Base-by-base conservation (phyloP, 37 sponge, comb jelly and placozoan genomes). In the Bolinopsis microptera region DNA sequence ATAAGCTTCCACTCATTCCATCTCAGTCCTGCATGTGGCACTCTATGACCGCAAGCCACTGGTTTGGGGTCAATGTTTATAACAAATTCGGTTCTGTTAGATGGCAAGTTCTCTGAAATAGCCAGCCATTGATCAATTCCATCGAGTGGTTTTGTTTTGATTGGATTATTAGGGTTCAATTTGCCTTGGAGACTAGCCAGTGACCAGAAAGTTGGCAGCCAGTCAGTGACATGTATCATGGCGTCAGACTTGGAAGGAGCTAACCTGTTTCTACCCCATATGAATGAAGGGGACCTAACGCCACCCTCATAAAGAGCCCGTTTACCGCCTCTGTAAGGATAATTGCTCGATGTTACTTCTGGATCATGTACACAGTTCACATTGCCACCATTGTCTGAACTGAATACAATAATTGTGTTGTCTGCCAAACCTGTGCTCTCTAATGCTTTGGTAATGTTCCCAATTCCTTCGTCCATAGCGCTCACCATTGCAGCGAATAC, bases 21-120 rank as follows among this genome's bases (percentile, higher is more conserved):
- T 32, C 83, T 18, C 8, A 82, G 13, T 21, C 83, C 83, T 8
- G 38, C 83, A 82, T 82, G 83, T 30, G 83, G 83, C 13, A 82
- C 83, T 35, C 30, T 33, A 36, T 82, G 83, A 8, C 83, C 83
- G 31, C 83, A 82, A 18, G 38, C 38, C 35, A 82, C 37, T 82
- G 83, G 83, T 82, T 82, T 82, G 5, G 83, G 83, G 30, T 82
- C 83, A 82, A 82, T 82, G 83, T 82, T 82, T 32, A 82, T 82
- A 33, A 82, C 32, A 23, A 82, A 82, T 35, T 82, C 83, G 23
- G 38, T 82, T 35, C 83, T 31, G 83, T 82, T 82, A 35, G 38
- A 36, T 23, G 83, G 83, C 38, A 82, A 23, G 38, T 35, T 35
- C 83, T 82, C 38, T 3, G 38, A 36, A 36, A 82, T 82, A 8